phyloP scores from a whole-genome alignment of 2,797 vertebrate genomes.

The Odontamblyopus rebecca region DNA sequence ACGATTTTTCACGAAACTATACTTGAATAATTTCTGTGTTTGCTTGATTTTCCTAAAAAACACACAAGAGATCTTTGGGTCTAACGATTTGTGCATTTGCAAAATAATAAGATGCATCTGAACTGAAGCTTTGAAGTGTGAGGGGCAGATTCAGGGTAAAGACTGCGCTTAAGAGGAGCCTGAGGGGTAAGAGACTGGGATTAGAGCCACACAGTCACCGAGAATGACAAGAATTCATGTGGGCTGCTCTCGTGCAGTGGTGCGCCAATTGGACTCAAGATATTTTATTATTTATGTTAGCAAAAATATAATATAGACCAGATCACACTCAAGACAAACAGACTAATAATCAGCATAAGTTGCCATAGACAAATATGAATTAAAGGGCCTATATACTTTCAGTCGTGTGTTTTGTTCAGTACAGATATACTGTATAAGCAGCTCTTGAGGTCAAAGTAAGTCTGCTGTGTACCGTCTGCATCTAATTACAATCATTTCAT shows the following conservation, averaged over 20 bases:
- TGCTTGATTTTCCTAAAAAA: slow-evolving; percentile 38
- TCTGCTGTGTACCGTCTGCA: no score
- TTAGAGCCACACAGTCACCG: slow-evolving; percentile 56
- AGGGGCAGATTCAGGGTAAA: slow-evolving; percentile 66
- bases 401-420: no score
- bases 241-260: slow-evolving; percentile 19
- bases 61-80: slow-evolving; percentile 51
- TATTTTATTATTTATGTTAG: not conserved
- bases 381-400: no score
- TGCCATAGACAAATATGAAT: no score
- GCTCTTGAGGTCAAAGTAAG: no score
- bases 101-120: slow-evolving; percentile 72
- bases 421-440: no score
- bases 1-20: no score
- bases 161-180: slow-evolving; percentile 69
- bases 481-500: no score
- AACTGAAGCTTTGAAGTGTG: slow-evolving; percentile 69
- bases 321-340: no score
- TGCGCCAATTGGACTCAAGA: not conserved
- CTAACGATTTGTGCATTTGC: slow-evolving; percentile 58
- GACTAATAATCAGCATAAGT: no score
- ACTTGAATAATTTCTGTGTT: no score
- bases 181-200: slow-evolving; percentile 69
- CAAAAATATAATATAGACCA: no score
- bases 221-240: slow-evolving; percentile 59